A percentile compares a stretch with the other conserved stretches of the same genome.
Evolutionary conservation across 2,113 vertebrate genomes (phyloP).

Genomic region (Melanerpes aurifrons): DNA sequence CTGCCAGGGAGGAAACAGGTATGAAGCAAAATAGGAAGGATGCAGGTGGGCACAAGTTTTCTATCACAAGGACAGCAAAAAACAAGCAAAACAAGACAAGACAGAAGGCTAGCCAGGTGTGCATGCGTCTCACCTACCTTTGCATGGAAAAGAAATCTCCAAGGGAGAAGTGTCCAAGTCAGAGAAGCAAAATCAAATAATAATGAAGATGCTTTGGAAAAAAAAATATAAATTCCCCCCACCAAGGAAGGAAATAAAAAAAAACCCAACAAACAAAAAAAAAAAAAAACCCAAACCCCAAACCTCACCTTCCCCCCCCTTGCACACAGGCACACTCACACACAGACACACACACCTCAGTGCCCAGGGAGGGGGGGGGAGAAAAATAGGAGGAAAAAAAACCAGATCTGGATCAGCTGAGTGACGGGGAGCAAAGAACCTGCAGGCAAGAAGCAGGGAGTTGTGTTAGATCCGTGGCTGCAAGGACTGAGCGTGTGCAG

Average conservation of each 20-base stretch:
- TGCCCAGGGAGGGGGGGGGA: background rate
- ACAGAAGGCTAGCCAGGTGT: constrained; percentile 49
- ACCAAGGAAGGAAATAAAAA: background rate
- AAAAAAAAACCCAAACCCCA: background rate
- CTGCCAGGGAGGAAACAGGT: constrained; percentile 51
- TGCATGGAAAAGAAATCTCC: constrained; percentile 73
- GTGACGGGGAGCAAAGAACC: constrained; percentile 66
- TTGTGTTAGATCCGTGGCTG: constrained; percentile 68
- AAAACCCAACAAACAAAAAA: background rate
- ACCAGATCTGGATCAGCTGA: constrained; percentile 72
- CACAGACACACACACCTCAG: constrained; percentile 30
- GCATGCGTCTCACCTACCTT: constrained; percentile 71
- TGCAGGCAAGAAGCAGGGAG: constrained; percentile 60
- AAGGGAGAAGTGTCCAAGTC: constrained; percentile 64
- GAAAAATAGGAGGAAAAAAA: background rate
- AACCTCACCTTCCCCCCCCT: background rate
- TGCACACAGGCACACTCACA: constrained; percentile 29
- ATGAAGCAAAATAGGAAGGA: constrained; percentile 23
- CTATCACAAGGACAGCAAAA: constrained; percentile 38
- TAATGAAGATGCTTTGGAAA: constrained; percentile 2
- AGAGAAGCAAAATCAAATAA: constrained; percentile 65
- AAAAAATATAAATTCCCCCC: constrained; percentile 43
- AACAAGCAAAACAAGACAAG: background rate
- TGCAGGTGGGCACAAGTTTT: constrained; percentile 39
- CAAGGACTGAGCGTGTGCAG: constrained; percentile 64